Evolutionary conservation across 2,888 invertebrate genomes (phyloP), one percentile per base, ranked within the genome.

Genomic region (Steinernema hermaphroditum): DNA sequence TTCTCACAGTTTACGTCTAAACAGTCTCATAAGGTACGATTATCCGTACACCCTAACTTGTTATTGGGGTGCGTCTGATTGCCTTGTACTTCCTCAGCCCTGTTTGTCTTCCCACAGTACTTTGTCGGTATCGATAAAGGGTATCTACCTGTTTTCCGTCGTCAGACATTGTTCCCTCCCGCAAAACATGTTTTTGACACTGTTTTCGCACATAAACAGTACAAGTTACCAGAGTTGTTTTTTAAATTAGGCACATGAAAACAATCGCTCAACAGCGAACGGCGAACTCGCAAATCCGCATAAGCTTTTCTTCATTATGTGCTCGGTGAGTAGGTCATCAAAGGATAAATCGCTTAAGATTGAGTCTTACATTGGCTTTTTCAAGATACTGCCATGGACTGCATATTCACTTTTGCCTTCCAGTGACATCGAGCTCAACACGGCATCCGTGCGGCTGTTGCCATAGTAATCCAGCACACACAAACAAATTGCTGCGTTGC

Each of bases 131-230:
- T 62, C 62, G 54, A 34, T 62, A 62, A 62, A 62, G 27, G 62
- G 62, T 16, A 29, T 62, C 16, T 62, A 32, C 32, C 32, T 62
- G 62, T 62, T 62, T 62, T 62, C 62, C 16, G 16, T 19, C 32
- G 19, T 29, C 16, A 12, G 62, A 9, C 32, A 62, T 62, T 62
- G 62, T 62, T 32, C 62, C 62, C 14, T 29, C 32, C 8, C 16
- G 29, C 62, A 62, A 62, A 62, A 62, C 62, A 62, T 62, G 62
- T 62, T 62, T 46, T 54, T 16, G 62, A 29, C 62, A 62, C 62
- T 62, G 62, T 62, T 32, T 62, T 62, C 62, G 62, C 62, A 32
- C 62, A 62, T 62, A 62, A 62, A 62, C 62, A 14, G 29, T 62
- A 29, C 16, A 62, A 4, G 62, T 16, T 2, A 27, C 12, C 32